Conservation (phyloP, 2,113 vertebrate genomes). For the pig (Sus scrofa) region T2T-Sscrofa CM000824.6:173380501-173381000, state of each 20-base stretch:
- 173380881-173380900: neutral
- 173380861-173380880: neutral
- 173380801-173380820: neutral
- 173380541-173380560: too few species aligned
- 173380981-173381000: neutral
- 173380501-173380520: too few species aligned
- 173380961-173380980: neutral
- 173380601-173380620: too few species aligned
- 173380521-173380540: too few species aligned
- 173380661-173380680: conserved; percentile 41
- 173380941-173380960: neutral
- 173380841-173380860: conserved; percentile 39
- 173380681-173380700: conserved; percentile 34
- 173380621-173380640: neutral
- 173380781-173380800: neutral
- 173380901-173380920: conserved; percentile 26
- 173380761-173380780: neutral
- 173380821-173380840: neutral
- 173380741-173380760: neutral
- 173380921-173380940: neutral
- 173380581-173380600: too few species aligned
- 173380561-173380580: too few species aligned
- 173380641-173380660: neutral
- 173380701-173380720: neutral
- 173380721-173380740: neutral